phyloP scores from a whole-genome alignment of 2,113 vertebrate genomes.

The Chaetodon auriga region DNA sequence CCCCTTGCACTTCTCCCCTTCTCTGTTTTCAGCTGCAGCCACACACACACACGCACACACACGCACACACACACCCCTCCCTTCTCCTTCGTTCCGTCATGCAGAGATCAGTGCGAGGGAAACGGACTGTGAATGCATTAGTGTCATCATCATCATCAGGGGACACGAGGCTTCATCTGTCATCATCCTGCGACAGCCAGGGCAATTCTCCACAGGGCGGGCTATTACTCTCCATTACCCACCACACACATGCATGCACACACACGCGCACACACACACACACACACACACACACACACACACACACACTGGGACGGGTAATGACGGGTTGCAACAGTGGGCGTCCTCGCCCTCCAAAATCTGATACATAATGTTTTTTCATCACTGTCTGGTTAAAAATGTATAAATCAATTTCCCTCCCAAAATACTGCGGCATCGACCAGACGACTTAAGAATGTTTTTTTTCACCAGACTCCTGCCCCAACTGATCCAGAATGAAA shows the following conservation, averaged over 20 bases:
- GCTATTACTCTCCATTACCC: slow-evolving; percentile 73
- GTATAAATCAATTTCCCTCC: slow-evolving; percentile 72
- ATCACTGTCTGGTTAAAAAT: slow-evolving; percentile 75
- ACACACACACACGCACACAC: slow-evolving; percentile 1
- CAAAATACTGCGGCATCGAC: slow-evolving; percentile 57
- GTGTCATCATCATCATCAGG: slow-evolving; percentile 74
- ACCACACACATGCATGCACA: slow-evolving; percentile 12
- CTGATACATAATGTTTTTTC: slow-evolving; percentile 67
- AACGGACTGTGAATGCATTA: slow-evolving; percentile 77
- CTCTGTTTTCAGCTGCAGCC: slow-evolving; percentile 21
- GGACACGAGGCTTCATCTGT: slow-evolving; percentile 68
- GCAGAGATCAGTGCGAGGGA: slow-evolving; percentile 63
- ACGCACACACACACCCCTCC: neutral
- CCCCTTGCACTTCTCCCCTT: slow-evolving; percentile 5
- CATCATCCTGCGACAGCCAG: slow-evolving; percentile 69
- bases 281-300: neutral
- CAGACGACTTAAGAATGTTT: slow-evolving; percentile 23
- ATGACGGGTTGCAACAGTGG: slow-evolving; percentile 47
- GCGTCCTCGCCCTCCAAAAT: slow-evolving; percentile 46
- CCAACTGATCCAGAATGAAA: slow-evolving; percentile 60
- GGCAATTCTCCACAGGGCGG: slow-evolving; percentile 59
- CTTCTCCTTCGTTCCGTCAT: slow-evolving; percentile 48
- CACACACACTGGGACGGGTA: slow-evolving; percentile 22
- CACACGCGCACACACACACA: slow-evolving; percentile 21
- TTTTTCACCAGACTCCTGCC: slow-evolving; percentile 27